phyloP scores from a whole-genome alignment of 2,888 invertebrate species.

The Drosophila maculinotata region DNA sequence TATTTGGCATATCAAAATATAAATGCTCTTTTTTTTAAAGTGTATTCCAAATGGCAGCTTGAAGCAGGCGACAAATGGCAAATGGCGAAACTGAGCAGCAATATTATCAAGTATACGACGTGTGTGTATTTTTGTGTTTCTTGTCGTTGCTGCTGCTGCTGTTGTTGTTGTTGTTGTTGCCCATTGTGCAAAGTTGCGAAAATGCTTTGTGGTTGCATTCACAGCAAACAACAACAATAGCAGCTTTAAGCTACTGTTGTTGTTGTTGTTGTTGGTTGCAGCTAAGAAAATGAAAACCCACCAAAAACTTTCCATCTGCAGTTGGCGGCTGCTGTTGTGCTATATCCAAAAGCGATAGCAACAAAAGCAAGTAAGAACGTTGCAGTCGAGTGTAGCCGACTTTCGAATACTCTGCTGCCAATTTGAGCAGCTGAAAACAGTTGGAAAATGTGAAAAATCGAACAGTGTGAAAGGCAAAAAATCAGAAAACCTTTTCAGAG shows the following conservation, averaged over 20 bases:
- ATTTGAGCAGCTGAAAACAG: no score
- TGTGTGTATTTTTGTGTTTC: conserved; percentile 16
- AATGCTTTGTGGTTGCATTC: conserved; percentile 30
- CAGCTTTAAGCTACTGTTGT: conserved; percentile 18
- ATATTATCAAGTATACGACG: conserved; percentile 49
- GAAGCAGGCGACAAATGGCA: neutral
- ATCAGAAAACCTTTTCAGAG: no score
- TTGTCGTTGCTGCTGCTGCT: conserved; percentile 6
- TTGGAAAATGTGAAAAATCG: no score
- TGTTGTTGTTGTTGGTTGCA: conserved; percentile 8
- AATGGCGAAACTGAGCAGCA: conserved; percentile 3
- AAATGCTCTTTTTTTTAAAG: conserved; percentile 7
- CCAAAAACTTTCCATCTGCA: conserved; percentile 53
- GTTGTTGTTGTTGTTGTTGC: conserved; percentile 7
- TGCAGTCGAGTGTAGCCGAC: conserved; percentile 2
- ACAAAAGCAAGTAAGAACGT: conserved; percentile 14
- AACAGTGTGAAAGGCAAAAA: no score
- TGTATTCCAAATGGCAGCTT: conserved; percentile 10
- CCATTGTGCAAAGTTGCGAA: conserved; percentile 34
- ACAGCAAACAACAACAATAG: neutral
- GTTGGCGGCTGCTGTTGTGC: conserved; percentile 50
- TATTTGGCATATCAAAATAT: no score
- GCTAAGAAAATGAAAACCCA: conserved; percentile 39
- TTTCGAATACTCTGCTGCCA: no score
- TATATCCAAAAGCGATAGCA: conserved; percentile 56